A percentile compares a stretch with the other conserved stretches of the same genome.
Evolutionary conservation across 2,797 vertebrate species (phyloP).

Genomic region (Bovichtus variegatus): DNA sequence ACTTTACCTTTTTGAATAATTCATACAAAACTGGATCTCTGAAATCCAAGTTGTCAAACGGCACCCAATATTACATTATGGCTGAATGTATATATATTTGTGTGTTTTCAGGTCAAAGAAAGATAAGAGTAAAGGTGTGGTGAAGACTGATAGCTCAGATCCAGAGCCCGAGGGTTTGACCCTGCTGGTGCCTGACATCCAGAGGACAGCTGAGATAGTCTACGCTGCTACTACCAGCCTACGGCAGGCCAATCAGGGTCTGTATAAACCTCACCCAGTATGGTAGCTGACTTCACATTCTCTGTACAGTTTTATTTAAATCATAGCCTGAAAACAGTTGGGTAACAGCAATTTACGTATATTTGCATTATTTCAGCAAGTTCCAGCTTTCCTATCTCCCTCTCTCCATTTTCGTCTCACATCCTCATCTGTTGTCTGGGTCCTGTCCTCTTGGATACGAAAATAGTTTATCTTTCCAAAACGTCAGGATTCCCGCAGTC

Average conservation of each 20-base stretch:
- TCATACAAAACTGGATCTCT: background rate
- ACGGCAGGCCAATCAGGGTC: conserved; percentile 95
- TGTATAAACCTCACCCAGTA: background rate
- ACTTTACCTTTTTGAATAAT: background rate
- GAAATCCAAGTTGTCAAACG: background rate
- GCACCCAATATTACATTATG: background rate
- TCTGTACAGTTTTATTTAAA: conserved; percentile 9
- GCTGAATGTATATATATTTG: background rate
- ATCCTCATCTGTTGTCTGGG: conserved; percentile 28
- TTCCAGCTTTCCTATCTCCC: conserved; percentile 6
- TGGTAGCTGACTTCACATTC: background rate
- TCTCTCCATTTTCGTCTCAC: conserved; percentile 12
- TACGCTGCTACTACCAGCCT: conserved; percentile 94
- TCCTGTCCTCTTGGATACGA: conserved; percentile 48
- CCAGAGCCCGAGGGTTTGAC: conserved; percentile 97
- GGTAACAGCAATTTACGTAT: background rate
- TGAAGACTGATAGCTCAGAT: conserved; percentile 93
- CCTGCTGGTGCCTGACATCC: conserved; percentile 97
- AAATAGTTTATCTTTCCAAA: conserved; percentile 46
- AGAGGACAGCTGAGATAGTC: conserved; percentile 97
- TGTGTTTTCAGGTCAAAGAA: conserved; percentile 93
- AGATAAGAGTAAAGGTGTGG: conserved; percentile 95
- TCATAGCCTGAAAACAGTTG: background rate
- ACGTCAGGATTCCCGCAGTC: conserved; percentile 7
- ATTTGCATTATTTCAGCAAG: too few relatives aligned